Evolutionary conservation across 2,797 vertebrate species (phyloP).

Genomic region (Acridotheres tristis): DNA sequence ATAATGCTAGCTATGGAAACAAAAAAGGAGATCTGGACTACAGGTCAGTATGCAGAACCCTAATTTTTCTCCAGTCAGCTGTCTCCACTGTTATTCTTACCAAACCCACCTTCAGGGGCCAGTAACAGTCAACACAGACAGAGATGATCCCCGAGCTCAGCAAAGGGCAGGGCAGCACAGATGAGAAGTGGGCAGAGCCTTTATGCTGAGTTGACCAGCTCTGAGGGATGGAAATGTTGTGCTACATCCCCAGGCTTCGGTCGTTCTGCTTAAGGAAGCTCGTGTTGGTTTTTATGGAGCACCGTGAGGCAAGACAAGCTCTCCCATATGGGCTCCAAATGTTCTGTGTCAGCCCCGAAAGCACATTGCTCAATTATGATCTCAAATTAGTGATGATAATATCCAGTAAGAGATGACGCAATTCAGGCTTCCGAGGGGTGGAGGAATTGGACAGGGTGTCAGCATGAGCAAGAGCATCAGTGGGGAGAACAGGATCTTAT

Average conservation of each 20-base stretch:
- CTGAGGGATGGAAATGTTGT: not conserved
- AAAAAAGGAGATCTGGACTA: not conserved
- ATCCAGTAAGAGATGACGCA: not conserved
- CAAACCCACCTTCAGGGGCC: not conserved
- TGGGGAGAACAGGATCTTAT: not conserved
- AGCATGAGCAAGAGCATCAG: not conserved
- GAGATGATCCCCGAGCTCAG: not conserved
- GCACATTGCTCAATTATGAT: slow-evolving; percentile 15
- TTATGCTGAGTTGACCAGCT: not conserved
- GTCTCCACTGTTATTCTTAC: not conserved
- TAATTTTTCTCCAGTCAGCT: not conserved
- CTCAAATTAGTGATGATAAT: slow-evolving; percentile 37
- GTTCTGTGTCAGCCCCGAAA: slow-evolving; percentile 7
- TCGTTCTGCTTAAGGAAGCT: not conserved
- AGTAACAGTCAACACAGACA: not conserved
- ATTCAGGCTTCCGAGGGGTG: not conserved
- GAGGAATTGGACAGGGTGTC: not conserved
- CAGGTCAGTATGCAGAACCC: not conserved
- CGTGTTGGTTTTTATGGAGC: not conserved
- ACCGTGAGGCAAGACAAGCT: not conserved
- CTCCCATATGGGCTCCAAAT: slow-evolving; percentile 39
- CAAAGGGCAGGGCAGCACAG: not conserved
- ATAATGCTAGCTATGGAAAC: not conserved
- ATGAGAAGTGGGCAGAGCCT: not conserved
- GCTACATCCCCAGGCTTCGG: not conserved